phyloP scores from a whole-genome alignment of 2,888 invertebrate species.

The Itoplectis maculator region DNA sequence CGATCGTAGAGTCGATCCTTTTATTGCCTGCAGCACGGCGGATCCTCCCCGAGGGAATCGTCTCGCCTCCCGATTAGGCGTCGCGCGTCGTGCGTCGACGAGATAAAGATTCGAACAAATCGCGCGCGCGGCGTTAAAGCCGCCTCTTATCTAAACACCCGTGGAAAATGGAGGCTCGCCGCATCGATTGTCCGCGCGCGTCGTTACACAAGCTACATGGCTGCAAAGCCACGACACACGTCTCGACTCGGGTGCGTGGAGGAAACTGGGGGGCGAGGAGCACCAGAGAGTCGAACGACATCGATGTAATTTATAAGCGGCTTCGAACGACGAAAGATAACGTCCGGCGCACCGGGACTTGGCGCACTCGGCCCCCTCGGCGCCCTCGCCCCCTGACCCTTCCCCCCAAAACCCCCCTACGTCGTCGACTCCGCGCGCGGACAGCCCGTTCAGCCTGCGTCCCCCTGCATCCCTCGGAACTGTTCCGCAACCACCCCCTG shows the following conservation, averaged over 20 bases:
- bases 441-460: background rate
- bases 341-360: constrained; percentile 53
- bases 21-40: constrained; percentile 45
- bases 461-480: constrained; percentile 28
- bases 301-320: constrained; percentile 68
- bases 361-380: constrained; percentile 11
- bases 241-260: background rate
- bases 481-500: constrained; percentile 49
- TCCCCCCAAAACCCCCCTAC: too few species aligned
- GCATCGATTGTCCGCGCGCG: constrained; percentile 32
- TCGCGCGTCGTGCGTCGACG: constrained; percentile 41
- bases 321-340: constrained; percentile 72
- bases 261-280: constrained; percentile 40
- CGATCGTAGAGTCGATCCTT: constrained; percentile 54
- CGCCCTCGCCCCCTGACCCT: too few species aligned
- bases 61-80: constrained; percentile 48
- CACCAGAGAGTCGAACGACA: constrained; percentile 61
- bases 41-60: constrained; percentile 33
- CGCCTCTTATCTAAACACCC: constrained; percentile 72
- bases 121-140: constrained; percentile 64
- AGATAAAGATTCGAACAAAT: constrained; percentile 67
- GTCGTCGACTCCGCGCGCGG: too few species aligned
- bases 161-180: constrained; percentile 66
- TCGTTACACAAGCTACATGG: constrained; percentile 15
- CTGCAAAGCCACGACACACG: constrained; percentile 13